Percentiles rank a stretch among this genome's conserved stretches.
Conservation (phyloP, 2,113 vertebrate species). For the Siniperca knerii region DNA sequence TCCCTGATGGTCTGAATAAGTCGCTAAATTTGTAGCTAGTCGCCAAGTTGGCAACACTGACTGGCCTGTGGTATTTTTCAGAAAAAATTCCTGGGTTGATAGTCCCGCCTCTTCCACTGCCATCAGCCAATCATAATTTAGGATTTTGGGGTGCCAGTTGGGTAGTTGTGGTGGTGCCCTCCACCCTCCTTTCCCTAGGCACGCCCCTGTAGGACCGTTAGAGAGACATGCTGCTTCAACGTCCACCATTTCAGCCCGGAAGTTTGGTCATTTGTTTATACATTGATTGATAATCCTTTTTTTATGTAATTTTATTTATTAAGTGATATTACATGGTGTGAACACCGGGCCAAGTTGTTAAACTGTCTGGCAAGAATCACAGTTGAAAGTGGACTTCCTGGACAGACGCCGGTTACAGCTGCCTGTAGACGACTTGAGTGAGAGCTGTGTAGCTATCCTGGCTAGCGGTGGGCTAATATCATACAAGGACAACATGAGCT, state of each 20-base stretch:
- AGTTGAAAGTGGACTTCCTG: background rate
- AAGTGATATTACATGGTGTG: too few species aligned
- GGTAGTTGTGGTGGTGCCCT: background rate
- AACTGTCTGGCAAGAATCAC: background rate
- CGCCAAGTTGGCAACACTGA: too few species aligned
- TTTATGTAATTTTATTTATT: background rate
- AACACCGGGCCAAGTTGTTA: background rate
- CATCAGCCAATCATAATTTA: background rate
- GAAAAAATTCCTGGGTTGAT: too few species aligned
- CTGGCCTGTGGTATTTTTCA: background rate
- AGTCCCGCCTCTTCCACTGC: background rate
- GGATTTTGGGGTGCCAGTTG: background rate
- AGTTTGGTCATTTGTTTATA: background rate
- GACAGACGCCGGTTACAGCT: background rate
- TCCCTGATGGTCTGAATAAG: too few species aligned
- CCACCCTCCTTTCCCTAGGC: too few species aligned
- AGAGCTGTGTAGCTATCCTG: background rate
- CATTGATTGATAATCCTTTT: background rate
- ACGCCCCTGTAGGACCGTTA: background rate
- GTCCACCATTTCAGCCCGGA: background rate
- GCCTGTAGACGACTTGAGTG: background rate
- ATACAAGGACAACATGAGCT: slow-evolving; percentile 19
- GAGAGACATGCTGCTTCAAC: background rate
- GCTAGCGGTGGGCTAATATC: slow-evolving; percentile 15
- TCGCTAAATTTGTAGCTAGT: too few species aligned